Percentiles rank a stretch among this genome's conserved stretches.
Evolutionary conservation across 2,113 vertebrate genomes (phyloP).

Genomic region (Bostrychus sinensis): DNA sequence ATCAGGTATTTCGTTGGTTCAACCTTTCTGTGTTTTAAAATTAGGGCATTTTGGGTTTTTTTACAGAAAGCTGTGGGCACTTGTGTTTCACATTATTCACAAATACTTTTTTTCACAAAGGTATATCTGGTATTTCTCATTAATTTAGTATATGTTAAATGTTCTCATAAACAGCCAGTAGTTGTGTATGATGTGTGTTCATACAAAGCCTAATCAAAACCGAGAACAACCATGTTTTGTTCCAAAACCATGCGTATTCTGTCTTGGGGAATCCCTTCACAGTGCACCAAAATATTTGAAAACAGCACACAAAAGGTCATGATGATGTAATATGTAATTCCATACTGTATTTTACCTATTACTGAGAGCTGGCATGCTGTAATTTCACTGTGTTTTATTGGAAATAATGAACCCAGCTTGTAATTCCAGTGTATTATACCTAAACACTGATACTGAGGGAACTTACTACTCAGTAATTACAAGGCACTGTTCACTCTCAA

Average conservation of each 20-base stretch:
- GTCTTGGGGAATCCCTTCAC: neutral
- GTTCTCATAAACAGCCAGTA: no score
- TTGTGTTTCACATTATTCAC: no score
- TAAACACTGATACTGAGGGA: slow-evolving; percentile 27
- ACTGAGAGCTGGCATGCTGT: neutral
- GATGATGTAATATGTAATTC: neutral
- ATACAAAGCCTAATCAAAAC: no score
- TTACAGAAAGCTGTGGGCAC: no score
- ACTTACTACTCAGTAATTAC: slow-evolving; percentile 27
- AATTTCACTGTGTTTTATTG: slow-evolving; percentile 1
- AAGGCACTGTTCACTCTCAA: slow-evolving; percentile 24
- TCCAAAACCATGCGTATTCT: neutral
- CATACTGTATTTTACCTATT: neutral
- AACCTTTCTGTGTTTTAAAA: no score
- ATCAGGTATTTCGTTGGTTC: no score
- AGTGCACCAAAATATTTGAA: neutral
- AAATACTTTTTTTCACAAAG: no score
- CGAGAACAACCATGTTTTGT: no score
- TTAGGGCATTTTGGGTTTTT: no score
- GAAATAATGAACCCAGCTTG: slow-evolving; percentile 19
- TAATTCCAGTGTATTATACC: slow-evolving; percentile 27
- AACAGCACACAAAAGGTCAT: slow-evolving; percentile 2
- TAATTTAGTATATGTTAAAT: no score
- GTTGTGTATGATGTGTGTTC: no score
- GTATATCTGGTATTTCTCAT: no score